Percentiles rank a stretch among this genome's conserved stretches.
Evolutionary conservation across 2,797 vertebrate species (phyloP).

Genomic region (Amazonetta brasiliensis): DNA sequence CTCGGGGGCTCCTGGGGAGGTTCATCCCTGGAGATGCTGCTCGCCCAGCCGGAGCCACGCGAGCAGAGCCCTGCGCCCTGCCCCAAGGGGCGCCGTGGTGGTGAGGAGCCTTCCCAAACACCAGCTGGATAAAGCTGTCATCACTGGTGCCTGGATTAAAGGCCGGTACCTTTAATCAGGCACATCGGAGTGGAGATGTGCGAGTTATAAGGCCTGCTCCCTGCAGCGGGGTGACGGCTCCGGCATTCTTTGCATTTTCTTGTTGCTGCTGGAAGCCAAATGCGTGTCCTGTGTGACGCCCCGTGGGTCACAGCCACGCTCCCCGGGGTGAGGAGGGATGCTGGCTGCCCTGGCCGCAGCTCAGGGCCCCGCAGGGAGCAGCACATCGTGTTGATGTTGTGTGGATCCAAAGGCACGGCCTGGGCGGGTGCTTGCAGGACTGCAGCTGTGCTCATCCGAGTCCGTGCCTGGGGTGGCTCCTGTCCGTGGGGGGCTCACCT

Average conservation of each 20-base stretch:
- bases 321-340: neutral
- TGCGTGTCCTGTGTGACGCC: neutral
- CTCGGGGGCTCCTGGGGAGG: neutral
- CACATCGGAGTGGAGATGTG: no score
- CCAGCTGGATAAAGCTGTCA: neutral
- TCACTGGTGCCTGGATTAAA: neutral
- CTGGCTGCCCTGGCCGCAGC: neutral
- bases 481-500: no score
- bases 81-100: neutral
- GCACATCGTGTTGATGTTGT: neutral
- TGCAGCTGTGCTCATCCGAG: neutral
- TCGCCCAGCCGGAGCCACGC: neutral
- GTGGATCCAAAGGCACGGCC: neutral
- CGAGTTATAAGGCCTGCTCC: fast-evolving
- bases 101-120: neutral
- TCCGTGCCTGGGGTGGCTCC: no score
- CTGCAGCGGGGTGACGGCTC: neutral
- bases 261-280: neutral
- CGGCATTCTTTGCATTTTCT: neutral
- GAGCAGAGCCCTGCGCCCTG: neutral
- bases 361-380: neutral
- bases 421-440: neutral
- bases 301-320: neutral
- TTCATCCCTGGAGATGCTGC: neutral
- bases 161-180: neutral